phyloP scores from a whole-genome alignment of 2,888 invertebrate species.

The Cylloceria caligata region DNA sequence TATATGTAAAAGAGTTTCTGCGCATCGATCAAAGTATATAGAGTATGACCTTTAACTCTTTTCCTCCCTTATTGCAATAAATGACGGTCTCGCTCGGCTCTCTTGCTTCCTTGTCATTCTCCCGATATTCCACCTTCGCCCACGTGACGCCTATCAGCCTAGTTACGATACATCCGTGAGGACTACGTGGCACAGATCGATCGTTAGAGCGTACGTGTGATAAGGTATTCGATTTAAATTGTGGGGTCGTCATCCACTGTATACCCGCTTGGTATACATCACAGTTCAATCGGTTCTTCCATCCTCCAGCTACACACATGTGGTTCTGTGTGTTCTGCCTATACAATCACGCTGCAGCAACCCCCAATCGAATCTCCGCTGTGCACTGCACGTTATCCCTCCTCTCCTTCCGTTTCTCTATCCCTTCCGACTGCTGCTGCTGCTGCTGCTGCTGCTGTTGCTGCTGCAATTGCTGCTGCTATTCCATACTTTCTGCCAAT shows the following conservation, averaged over 20 bases:
- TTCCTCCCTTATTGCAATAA: not conserved
- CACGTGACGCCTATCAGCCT: not conserved
- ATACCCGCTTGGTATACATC: constrained; percentile 24
- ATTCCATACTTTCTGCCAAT: not conserved
- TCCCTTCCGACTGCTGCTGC: not conserved
- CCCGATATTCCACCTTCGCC: not conserved
- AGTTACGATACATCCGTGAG: constrained; percentile 2
- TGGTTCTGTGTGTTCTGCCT: not conserved
- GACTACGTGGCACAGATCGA: constrained; percentile 39
- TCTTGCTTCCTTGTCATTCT: constrained; percentile 4
- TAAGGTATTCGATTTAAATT: constrained; percentile 59
- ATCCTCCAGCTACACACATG: not conserved
- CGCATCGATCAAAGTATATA: constrained; percentile 11
- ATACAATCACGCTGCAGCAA: constrained; percentile 40
- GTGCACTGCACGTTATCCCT: constrained; percentile 11
- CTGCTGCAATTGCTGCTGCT: too few species aligned
- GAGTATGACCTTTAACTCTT: constrained; percentile 26
- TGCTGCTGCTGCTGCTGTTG: not conserved
- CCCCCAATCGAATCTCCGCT: constrained; percentile 53
- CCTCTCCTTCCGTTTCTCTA: constrained; percentile 8
- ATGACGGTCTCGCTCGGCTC: not conserved
- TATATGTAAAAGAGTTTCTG: not conserved
- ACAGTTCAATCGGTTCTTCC: constrained; percentile 51
- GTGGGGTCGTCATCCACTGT: constrained; percentile 54
- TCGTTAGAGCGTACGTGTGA: constrained; percentile 39